Conservation (phyloP, 2,797 vertebrate species). For the Acestrorhynchus altus region DNA sequence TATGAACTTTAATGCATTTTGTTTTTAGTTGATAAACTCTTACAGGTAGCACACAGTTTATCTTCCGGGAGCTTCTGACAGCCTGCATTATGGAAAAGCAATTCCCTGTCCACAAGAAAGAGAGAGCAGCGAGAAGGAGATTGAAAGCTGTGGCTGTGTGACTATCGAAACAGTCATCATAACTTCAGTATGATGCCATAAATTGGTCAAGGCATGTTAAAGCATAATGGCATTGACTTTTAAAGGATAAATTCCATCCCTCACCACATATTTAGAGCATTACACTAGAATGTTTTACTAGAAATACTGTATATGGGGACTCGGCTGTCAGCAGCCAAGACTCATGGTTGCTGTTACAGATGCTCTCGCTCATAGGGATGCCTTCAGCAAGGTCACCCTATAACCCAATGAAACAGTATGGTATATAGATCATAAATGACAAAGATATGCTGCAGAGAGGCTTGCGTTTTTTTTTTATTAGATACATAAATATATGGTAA, state of each 20-base stretch:
- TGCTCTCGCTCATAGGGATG: background rate
- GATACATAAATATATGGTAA: background rate
- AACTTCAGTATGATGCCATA: constrained; percentile 66
- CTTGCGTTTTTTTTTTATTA: background rate
- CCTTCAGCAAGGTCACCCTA: background rate
- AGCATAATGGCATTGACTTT: constrained; percentile 74
- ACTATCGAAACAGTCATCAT: constrained; percentile 63
- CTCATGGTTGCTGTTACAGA: background rate
- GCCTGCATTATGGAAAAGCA: no score
- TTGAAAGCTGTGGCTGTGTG: constrained; percentile 40
- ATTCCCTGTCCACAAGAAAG: no score
- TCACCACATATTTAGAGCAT: constrained; percentile 70
- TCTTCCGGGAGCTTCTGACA: background rate
- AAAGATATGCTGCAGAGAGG: background rate
- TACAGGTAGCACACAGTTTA: background rate
- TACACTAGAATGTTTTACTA: constrained; percentile 60
- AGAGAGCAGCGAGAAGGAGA: background rate
- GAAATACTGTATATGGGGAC: background rate
- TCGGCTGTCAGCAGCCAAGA: background rate
- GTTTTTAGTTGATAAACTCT: no score
- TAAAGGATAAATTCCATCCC: constrained; percentile 75
- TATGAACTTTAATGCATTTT: no score
- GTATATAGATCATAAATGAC: background rate
- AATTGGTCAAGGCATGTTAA: constrained; percentile 67
- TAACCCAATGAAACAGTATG: background rate